Base-by-base conservation (phyloP, 2,797 vertebrate genomes). In the Tarsius wallacei region DNA sequence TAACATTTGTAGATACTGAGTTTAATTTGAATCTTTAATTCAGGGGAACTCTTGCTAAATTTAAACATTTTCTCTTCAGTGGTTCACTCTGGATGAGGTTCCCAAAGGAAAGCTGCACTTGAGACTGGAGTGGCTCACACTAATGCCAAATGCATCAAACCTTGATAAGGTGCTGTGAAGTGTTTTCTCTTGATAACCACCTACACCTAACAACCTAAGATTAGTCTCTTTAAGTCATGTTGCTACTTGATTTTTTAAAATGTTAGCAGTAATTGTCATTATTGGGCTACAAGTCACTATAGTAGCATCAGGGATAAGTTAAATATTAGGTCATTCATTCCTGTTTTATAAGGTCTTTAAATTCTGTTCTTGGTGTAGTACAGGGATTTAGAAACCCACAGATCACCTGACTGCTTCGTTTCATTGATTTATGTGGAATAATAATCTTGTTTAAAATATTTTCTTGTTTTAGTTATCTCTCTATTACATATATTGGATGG, bases 61-160 rank as follows among this genome's bases (percentile, higher is more conserved):
- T 6, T 53, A 2, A 24, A 4, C 19, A 1, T 70, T 97, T 78
- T 97, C 51, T 87, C 96, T 68, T 17, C 97, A 99, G 99, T 99
- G 99, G 99, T 99, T 99, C 93, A 64, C 93, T 21, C 94, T 99
- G 98, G 99, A 99, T 4, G 99, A 99, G 4, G 99, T 99, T 66
- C 80, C 98, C 19, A 98, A 98, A 57, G 99, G 99, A 93, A 99
- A 99, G 98, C 98, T 99, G 19, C 99, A 99, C 97, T 98, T 99
- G 96, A 99, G 98, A 91, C 98, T 99, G 74, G 99, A 99, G 98
- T 99, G 99, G 99, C 98, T 99, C 51, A 99, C 99, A 77, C 98
- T 99, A 97, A 98, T 99, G 97, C 90, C 99, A 55, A 98, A 98
- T 4, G 98, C 99, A 9, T 99, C 99, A 26, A 99, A 98, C 96